These are phyloP conservation scores for Chelonia mydas DNA, from an alignment of 2,797 vertebrate genomes.

Conservation along the genomic window DNA sequence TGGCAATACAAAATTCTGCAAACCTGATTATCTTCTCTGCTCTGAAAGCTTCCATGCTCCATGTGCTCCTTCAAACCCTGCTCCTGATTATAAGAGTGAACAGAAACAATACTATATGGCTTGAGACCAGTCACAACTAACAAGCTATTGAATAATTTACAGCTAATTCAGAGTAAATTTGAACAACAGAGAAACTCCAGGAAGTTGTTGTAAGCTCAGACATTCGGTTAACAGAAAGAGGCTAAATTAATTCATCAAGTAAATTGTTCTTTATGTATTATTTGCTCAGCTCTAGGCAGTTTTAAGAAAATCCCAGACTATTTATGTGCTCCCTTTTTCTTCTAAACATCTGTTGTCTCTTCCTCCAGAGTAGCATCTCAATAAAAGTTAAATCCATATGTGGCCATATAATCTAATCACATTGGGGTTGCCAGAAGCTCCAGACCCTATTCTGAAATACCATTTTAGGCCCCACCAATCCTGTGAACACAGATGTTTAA, in stretches of 20 bases:
- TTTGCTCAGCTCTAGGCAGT: too few relatives aligned
- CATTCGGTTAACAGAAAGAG: neutral
- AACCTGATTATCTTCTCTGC: neutral
- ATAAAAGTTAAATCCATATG: neutral
- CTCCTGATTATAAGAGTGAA: neutral
- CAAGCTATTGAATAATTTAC: neutral
- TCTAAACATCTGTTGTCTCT: neutral
- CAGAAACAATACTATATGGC: neutral
- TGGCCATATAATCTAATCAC: neutral
- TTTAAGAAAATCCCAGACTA: too few relatives aligned
- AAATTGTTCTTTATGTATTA: too few relatives aligned
- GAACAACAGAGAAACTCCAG: constrained; percentile 2
- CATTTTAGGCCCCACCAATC: neutral
- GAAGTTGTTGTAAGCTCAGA: too few relatives aligned
- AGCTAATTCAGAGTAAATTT: neutral
- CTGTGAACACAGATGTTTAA: neutral
- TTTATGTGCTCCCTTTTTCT: too few relatives aligned
- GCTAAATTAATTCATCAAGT: neutral
- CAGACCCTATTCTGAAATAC: neutral
- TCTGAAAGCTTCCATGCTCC: neutral
- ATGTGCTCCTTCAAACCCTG: fast-evolving
- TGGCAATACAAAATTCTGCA: too few relatives aligned
- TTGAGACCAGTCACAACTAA: neutral
- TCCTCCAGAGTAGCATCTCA: neutral
- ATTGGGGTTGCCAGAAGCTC: too few relatives aligned